Conservation (phyloP, 2,888 invertebrate genomes). For the Cheilosia urbana region DNA sequence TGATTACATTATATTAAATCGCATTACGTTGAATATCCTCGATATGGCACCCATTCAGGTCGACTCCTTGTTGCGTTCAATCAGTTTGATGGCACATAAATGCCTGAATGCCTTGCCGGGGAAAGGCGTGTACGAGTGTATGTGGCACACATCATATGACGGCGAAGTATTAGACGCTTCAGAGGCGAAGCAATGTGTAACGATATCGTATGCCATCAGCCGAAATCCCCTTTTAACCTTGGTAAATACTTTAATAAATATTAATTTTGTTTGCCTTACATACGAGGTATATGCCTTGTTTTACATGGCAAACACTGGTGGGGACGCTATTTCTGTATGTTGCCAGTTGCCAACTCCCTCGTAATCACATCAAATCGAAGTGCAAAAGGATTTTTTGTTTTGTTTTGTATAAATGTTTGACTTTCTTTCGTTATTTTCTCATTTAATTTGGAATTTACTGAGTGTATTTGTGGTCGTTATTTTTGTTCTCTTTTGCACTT, state of each 20-base stretch:
- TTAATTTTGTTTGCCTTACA: constrained; percentile 69
- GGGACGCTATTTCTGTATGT: constrained; percentile 10
- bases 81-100: constrained; percentile 75
- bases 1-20: constrained; percentile 74
- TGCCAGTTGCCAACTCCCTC: constrained; percentile 20
- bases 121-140: constrained; percentile 33
- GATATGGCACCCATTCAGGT: constrained; percentile 62
- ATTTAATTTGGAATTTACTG: constrained; percentile 65
- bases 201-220: constrained; percentile 68
- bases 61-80: constrained; percentile 63
- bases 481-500: constrained; percentile 17
- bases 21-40: constrained; percentile 72
- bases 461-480: constrained; percentile 36
- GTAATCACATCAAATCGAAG: constrained; percentile 72
- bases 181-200: constrained; percentile 38
- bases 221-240: constrained; percentile 71
- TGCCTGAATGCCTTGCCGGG: constrained; percentile 25
- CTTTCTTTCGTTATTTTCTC: constrained; percentile 34
- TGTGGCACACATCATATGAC: background rate
- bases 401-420: background rate
- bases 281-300: constrained; percentile 57
- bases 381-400: constrained; percentile 47
- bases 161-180: background rate
- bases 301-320: constrained; percentile 35
- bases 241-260: constrained; percentile 75